Percentiles rank a stretch among this genome's conserved stretches.
These are phyloP conservation scores for Pseudolaguvia tuberculata DNA, from an alignment of 2,113 vertebrate species.

Conservation along the genomic window DNA sequence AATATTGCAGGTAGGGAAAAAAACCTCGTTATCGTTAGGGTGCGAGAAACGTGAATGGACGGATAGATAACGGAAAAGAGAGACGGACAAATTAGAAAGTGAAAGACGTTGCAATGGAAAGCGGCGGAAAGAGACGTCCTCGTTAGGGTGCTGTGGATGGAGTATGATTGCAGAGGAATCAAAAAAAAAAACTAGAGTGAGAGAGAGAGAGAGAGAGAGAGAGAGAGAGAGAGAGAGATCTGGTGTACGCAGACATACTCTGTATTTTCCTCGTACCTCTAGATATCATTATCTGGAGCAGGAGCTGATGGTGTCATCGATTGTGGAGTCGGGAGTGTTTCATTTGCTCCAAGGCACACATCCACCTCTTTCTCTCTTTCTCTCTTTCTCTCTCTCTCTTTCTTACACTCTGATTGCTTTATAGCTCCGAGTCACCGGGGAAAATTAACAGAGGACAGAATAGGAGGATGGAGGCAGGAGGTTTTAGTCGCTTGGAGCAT, in stretches of 20 bases:
- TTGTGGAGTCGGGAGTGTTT: constrained; percentile 60
- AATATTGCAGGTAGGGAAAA: not conserved
- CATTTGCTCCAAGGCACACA: constrained; percentile 56
- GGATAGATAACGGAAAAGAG: not conserved
- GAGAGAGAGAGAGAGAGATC: constrained; percentile 12
- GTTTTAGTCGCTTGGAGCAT: constrained; percentile 19
- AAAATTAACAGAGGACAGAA: constrained; percentile 52
- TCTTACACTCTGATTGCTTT: constrained; percentile 54
- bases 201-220: too few relatives aligned
- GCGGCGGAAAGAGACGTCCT: constrained; percentile 27
- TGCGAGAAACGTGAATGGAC: not conserved
- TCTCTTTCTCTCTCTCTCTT: constrained; percentile 49
- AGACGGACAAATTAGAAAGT: constrained; percentile 30
- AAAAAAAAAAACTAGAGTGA: not conserved
- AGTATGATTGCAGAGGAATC: constrained; percentile 15
- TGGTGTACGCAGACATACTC: constrained; percentile 11
- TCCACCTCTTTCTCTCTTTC: constrained; percentile 61
- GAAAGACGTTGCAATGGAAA: constrained; percentile 23
- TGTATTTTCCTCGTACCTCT: constrained; percentile 40
- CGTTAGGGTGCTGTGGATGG: constrained; percentile 40
- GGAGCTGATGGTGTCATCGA: constrained; percentile 60
- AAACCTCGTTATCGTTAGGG: too few relatives aligned
- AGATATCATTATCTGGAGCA: constrained; percentile 51
- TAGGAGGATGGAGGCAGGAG: constrained; percentile 30
- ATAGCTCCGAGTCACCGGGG: constrained; percentile 57